phyloP scores from a whole-genome alignment of 2,797 vertebrate genomes.

The Betta splendens region DNA sequence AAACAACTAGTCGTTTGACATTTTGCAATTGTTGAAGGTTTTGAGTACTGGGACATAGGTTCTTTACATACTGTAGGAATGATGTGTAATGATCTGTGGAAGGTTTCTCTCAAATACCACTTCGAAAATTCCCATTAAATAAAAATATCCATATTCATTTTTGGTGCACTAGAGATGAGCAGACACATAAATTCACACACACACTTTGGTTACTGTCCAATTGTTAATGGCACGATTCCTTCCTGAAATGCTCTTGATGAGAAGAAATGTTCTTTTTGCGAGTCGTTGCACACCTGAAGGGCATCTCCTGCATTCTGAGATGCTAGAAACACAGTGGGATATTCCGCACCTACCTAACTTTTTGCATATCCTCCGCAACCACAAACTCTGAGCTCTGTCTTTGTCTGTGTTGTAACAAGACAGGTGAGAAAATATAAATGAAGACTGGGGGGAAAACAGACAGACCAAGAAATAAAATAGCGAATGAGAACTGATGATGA shows the following conservation, averaged over 20 bases:
- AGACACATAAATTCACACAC: no score
- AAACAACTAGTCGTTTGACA: no score
- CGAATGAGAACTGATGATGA: conserved; percentile 60
- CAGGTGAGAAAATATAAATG: conserved; percentile 25
- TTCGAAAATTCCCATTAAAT: no score
- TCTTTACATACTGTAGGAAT: no score
- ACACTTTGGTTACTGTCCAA: no score
- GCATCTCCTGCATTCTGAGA: conserved; percentile 1
- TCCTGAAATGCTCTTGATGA: not conserved
- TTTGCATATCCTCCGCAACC: conserved; percentile 27
- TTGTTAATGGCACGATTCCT: no score
- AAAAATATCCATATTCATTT: no score
- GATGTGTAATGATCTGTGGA: no score
- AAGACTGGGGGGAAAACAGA: conserved; percentile 34
- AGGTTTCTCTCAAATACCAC: no score
- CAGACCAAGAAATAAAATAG: conserved; percentile 53
- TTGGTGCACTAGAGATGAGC: no score
- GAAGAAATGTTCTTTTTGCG: not conserved
- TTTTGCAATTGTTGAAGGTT: no score
- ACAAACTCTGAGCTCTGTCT: conserved; percentile 4
- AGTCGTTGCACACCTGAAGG: conserved; percentile 11
- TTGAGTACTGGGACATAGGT: no score
- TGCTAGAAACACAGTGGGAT: conserved; percentile 5
- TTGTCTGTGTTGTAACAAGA: conserved; percentile 14
- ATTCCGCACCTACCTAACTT: conserved; percentile 3